These are phyloP conservation scores for Brachyistius frenatus DNA, from an alignment of 2,113 vertebrate genomes.

Conservation along the genomic window DNA sequence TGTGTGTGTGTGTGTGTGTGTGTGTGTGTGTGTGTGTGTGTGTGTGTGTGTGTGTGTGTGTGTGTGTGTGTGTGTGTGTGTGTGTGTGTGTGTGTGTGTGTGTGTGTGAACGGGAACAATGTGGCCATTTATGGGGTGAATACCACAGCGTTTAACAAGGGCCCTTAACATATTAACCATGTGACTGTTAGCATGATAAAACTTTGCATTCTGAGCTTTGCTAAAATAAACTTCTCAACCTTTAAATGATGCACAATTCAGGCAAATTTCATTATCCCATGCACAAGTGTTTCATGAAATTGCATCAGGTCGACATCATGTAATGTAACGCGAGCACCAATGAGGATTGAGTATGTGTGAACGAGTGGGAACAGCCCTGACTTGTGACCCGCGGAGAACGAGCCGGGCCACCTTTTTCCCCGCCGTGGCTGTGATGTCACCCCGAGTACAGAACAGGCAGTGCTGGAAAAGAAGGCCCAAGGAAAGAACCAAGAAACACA, in stretches of 20 bases:
- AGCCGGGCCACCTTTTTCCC: constrained; percentile 43
- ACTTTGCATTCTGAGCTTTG: background rate
- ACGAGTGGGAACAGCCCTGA: constrained; percentile 41
- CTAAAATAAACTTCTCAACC: constrained; percentile 14
- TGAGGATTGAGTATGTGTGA: constrained; percentile 40
- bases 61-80: no score
- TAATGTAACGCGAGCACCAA: background rate
- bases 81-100: constrained; percentile 34
- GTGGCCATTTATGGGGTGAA: constrained; percentile 74
- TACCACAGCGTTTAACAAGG: constrained; percentile 70
- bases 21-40: constrained; percentile 46
- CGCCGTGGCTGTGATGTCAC: constrained; percentile 77
- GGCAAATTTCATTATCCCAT: constrained; percentile 10
- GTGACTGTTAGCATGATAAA: constrained; percentile 63
- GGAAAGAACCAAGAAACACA: constrained; percentile 58
- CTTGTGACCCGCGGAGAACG: constrained; percentile 51
- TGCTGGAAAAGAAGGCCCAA: constrained; percentile 55
- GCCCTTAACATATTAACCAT: constrained; percentile 72
- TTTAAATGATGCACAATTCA: constrained; percentile 28
- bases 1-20: constrained; percentile 49
- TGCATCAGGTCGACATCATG: constrained; percentile 26
- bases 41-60: constrained; percentile 41
- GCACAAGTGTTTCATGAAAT: constrained; percentile 45
- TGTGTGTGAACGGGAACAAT: constrained; percentile 71
- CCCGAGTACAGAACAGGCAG: constrained; percentile 67